Conservation (phyloP, 2,113 vertebrate genomes). For the Calyptomena viridis region DNA sequence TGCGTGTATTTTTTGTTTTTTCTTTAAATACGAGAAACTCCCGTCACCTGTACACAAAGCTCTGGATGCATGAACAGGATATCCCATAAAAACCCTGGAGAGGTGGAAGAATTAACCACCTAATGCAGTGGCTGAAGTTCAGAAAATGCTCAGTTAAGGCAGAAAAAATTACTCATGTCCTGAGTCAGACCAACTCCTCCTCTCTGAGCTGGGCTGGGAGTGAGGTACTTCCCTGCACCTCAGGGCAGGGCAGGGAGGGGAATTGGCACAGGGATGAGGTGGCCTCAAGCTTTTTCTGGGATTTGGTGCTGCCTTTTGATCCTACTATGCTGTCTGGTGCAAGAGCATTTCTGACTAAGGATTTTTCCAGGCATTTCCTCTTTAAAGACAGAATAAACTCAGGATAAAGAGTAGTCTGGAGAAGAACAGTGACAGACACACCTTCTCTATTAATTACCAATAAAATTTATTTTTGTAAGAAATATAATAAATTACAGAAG, state of each 20-base stretch:
- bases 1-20: neutral
- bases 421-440: neutral
- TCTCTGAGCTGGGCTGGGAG: neutral
- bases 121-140: neutral
- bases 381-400: neutral
- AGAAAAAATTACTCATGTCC: neutral
- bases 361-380: neutral
- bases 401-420: neutral
- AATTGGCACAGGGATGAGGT: neutral
- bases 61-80: slow-evolving; percentile 29
- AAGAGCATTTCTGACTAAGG: accelerated
- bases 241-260: neutral
- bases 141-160: neutral
- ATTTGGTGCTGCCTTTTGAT: neutral
- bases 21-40: neutral
- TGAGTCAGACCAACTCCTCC: accelerated
- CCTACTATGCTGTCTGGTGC: neutral
- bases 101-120: neutral
- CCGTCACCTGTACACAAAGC: neutral
- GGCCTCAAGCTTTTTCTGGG: neutral
- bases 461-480: neutral
- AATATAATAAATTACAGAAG: neutral
- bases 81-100: slow-evolving; percentile 1
- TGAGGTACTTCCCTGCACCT: neutral
- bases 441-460: neutral